A percentile compares a stretch with the other conserved stretches of the same genome.
phyloP scores from a whole-genome alignment of 2,113 vertebrate species.

The Murina feae region DNA sequence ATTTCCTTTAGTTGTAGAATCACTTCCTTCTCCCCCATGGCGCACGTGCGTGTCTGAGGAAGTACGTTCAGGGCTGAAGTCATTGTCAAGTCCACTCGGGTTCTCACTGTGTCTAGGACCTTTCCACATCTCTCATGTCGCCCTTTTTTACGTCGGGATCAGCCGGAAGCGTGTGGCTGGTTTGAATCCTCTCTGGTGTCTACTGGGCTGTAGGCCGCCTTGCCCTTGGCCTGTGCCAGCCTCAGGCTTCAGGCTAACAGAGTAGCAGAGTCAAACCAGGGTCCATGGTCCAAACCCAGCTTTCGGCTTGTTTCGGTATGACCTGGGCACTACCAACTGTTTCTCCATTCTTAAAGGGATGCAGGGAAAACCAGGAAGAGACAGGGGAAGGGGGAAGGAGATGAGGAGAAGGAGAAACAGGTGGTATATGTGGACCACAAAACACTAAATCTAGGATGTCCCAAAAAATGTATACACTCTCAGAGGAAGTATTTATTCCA shows the following conservation, averaged over 20 bases:
- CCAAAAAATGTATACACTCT: too few species aligned
- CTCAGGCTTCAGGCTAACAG: neutral
- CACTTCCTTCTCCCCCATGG: neutral
- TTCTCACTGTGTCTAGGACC: neutral
- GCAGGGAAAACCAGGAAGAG: neutral
- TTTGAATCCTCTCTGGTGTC: too few species aligned
- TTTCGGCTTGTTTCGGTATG: neutral
- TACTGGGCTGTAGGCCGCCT: neutral
- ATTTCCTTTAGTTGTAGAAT: neutral
- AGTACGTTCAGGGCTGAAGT: neutral
- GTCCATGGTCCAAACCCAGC: neutral
- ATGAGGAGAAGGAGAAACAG: neutral
- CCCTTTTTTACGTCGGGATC: too few species aligned
- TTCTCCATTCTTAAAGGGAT: neutral
- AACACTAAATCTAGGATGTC: neutral
- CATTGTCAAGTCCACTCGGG: neutral
- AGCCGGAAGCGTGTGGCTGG: too few species aligned
- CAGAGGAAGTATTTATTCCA: too few species aligned
- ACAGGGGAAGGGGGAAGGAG: too few species aligned
- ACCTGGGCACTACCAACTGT: neutral
- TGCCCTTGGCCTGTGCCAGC: rapidly evolving
- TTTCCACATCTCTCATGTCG: neutral
- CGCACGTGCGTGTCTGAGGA: neutral
- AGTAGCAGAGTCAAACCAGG: rapidly evolving
- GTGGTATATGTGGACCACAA: neutral